phyloP scores from a whole-genome alignment of 2,113 vertebrate species.

The Enhydra lutris region DNA sequence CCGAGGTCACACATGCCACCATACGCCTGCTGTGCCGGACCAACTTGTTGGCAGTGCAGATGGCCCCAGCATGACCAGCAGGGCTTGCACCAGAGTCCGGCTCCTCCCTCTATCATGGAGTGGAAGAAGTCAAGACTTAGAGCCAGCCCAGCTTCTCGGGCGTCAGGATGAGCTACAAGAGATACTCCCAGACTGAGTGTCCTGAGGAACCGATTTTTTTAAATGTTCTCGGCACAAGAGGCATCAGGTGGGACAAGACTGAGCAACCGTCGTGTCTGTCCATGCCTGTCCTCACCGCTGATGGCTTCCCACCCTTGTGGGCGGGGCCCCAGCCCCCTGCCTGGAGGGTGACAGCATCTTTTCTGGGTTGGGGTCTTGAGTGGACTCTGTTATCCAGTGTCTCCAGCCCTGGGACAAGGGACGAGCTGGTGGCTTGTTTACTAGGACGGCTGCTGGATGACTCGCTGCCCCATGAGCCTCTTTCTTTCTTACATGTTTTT shows the following conservation, averaged over 20 bases:
- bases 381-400: not conserved
- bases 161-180: fast-evolving
- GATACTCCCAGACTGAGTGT: not conserved
- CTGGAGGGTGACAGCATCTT: fast-evolving
- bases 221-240: not conserved
- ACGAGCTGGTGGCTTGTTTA: fast-evolving
- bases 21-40: fast-evolving
- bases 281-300: not conserved
- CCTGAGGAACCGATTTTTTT: not conserved
- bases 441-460: not conserved
- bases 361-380: no score
- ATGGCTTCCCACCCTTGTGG: not conserved
- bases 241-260: not conserved
- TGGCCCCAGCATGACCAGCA: fast-evolving
- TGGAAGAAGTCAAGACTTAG: not conserved
- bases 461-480: not conserved
- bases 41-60: not conserved
- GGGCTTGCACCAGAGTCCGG: not conserved
- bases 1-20: not conserved
- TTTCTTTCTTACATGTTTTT: not conserved
- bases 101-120: fast-evolving
- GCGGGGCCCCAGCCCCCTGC: not conserved
- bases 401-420: not conserved
- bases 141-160: not conserved
- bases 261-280: not conserved